Conservation (phyloP, 2,113 vertebrate species). For the Anarhynchus alexandrinus region DNA sequence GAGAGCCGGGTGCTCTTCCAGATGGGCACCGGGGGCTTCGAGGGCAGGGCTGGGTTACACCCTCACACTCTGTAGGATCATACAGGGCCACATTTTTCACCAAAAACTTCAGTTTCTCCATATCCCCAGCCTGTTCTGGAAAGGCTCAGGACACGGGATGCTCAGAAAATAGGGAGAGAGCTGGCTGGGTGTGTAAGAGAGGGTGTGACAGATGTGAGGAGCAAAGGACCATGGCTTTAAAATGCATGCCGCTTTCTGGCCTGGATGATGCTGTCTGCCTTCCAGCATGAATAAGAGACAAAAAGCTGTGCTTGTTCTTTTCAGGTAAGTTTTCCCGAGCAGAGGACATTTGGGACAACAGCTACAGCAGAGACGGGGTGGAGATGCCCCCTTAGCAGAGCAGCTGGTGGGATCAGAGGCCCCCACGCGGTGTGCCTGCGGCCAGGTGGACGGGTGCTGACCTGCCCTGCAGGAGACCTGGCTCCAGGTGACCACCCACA, state of each 20-base stretch:
- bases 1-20: background rate
- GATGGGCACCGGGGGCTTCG: background rate
- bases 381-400: background rate
- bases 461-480: background rate
- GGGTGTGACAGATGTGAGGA: background rate
- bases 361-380: background rate
- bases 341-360: background rate
- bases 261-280: background rate
- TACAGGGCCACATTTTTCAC: background rate
- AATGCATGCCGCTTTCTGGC: background rate
- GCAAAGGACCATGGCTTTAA: background rate
- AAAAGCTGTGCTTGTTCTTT: background rate
- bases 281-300: background rate
- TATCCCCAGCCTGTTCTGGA: background rate
- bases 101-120: background rate
- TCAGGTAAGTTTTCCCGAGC: background rate
- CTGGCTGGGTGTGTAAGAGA: background rate
- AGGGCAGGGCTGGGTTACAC: background rate
- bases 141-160: background rate
- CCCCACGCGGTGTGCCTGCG: accelerated
- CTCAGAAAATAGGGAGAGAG: background rate
- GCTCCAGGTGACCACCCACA: background rate
- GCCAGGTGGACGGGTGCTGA: background rate
- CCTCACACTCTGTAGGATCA: background rate
- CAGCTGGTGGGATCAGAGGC: background rate